A percentile compares a stretch with the other conserved stretches of the same genome.
These are phyloP conservation scores for Vanacampus margaritifer DNA, from an alignment of 2,113 vertebrate genomes.

Conservation along the genomic window DNA sequence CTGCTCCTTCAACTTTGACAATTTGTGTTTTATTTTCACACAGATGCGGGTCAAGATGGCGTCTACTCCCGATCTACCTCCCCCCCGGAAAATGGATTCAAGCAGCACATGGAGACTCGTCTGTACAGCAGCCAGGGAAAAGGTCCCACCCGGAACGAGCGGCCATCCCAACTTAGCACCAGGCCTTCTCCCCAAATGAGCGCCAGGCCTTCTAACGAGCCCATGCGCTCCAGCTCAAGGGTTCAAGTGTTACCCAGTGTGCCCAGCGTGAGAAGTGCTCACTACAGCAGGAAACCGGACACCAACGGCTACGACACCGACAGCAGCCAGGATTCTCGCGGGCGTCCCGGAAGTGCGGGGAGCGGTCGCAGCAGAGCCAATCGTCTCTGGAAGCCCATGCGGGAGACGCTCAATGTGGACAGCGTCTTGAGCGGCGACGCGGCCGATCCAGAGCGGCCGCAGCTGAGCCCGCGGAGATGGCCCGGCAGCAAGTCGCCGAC, in stretches of 20 bases:
- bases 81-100: slow-evolving; percentile 79
- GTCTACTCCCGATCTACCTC: slow-evolving; percentile 75
- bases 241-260: slow-evolving; percentile 42
- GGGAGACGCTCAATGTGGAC: slow-evolving; percentile 90
- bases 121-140: slow-evolving; percentile 83
- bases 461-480: slow-evolving; percentile 76
- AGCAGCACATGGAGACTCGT: slow-evolving; percentile 68
- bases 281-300: slow-evolving; percentile 56
- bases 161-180: slow-evolving; percentile 49
- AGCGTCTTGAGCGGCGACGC: slow-evolving; percentile 78
- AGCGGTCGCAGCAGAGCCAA: slow-evolving; percentile 64
- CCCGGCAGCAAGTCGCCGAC: slow-evolving; percentile 56
- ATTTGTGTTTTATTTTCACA: neutral
- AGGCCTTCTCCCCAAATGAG: slow-evolving; percentile 52
- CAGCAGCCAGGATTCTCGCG: slow-evolving; percentile 84
- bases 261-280: slow-evolving; percentile 20
- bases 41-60: slow-evolving; percentile 77
- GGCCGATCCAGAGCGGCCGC: slow-evolving; percentile 43
- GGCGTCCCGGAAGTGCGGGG: slow-evolving; percentile 62
- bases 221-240: slow-evolving; percentile 41
- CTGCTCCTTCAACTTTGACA: neutral
- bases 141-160: slow-evolving; percentile 74
- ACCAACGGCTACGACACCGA: slow-evolving; percentile 85
- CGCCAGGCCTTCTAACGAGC: slow-evolving; percentile 52
- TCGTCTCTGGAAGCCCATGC: slow-evolving; percentile 84